A percentile compares a stretch with the other conserved stretches of the same genome.
phyloP scores from a whole-genome alignment of 1,140 invertebrate genomes.

The Trichogramma pretiosum region DNA sequence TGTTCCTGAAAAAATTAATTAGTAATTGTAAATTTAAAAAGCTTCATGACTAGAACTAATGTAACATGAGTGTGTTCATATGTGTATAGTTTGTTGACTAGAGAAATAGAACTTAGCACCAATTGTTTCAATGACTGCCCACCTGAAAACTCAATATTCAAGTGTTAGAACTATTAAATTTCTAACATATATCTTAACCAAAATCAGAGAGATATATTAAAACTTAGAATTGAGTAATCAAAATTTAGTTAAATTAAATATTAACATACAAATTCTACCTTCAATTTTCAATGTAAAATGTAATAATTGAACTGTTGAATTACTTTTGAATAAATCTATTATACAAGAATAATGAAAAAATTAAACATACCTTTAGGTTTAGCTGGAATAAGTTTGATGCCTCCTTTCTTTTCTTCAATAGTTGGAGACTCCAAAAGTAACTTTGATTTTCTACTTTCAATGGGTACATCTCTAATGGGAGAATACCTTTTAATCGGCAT shows the following conservation, averaged over 20 bases:
- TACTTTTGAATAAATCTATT: no score
- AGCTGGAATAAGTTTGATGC: slow-evolving; percentile 75
- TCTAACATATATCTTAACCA: slow-evolving; percentile 8
- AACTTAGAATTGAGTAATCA: not conserved
- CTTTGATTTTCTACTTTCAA: slow-evolving; percentile 69
- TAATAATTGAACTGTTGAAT: no score
- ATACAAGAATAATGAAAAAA: slow-evolving; percentile 16
- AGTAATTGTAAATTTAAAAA: no score
- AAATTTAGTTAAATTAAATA: slow-evolving; percentile 1
- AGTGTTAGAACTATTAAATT: slow-evolving; percentile 28
- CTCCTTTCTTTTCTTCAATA: slow-evolving; percentile 59
- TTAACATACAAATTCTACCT: no score
- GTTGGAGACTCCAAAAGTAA: slow-evolving; percentile 41
- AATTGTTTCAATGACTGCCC: slow-evolving; percentile 23
- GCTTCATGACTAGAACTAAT: no score
- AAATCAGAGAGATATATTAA: slow-evolving; percentile 13
- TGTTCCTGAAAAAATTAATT: slow-evolving; percentile 16
- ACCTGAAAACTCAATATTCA: slow-evolving; percentile 40
- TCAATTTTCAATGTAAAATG: no score
- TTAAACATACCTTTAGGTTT: slow-evolving; percentile 82
- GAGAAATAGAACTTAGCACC: slow-evolving; percentile 17
- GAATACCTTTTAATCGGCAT: slow-evolving; percentile 55
- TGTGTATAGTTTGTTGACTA: no score
- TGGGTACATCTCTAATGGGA: slow-evolving; percentile 46
- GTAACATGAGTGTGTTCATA: no score